These are phyloP conservation scores for Chalcosyrphus nemorum DNA, from an alignment of 2,888 invertebrate genomes.

Conservation along the genomic window DNA sequence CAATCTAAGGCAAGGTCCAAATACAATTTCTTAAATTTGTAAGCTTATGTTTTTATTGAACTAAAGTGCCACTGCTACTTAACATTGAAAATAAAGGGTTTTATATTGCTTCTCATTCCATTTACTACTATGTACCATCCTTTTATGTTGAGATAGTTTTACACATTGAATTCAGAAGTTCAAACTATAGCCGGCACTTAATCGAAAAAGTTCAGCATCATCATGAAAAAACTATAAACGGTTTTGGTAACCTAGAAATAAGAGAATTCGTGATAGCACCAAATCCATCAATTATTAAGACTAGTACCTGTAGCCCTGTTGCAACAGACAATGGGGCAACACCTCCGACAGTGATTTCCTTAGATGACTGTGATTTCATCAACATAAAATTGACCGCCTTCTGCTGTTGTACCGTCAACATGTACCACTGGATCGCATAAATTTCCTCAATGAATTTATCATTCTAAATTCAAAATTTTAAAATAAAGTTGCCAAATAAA, in stretches of 20 bases:
- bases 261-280: too few species aligned
- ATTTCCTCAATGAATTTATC: conserved; percentile 53
- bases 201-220: conserved; percentile 74
- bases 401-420: conserved; percentile 66
- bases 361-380: conserved; percentile 64
- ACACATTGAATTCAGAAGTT: too few species aligned
- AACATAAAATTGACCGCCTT: conserved; percentile 72
- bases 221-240: conserved; percentile 76
- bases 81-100: too few species aligned
- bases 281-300: too few species aligned
- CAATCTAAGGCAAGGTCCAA: too few species aligned
- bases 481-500: background rate
- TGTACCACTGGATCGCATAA: conserved; percentile 74
- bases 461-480: conserved; percentile 16
- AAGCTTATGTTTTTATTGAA: too few species aligned
- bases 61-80: too few species aligned
- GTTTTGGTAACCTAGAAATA: conserved; percentile 76
- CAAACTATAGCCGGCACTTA: background rate
- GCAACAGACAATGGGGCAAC: conserved; percentile 73
- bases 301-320: conserved; percentile 74
- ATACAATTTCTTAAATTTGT: too few species aligned
- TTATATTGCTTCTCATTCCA: too few species aligned
- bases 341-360: conserved; percentile 63
- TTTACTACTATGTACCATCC: too few species aligned
- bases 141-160: too few species aligned